phyloP scores from a whole-genome alignment of 2,888 invertebrate genomes.

The Agrotis clavis region DNA sequence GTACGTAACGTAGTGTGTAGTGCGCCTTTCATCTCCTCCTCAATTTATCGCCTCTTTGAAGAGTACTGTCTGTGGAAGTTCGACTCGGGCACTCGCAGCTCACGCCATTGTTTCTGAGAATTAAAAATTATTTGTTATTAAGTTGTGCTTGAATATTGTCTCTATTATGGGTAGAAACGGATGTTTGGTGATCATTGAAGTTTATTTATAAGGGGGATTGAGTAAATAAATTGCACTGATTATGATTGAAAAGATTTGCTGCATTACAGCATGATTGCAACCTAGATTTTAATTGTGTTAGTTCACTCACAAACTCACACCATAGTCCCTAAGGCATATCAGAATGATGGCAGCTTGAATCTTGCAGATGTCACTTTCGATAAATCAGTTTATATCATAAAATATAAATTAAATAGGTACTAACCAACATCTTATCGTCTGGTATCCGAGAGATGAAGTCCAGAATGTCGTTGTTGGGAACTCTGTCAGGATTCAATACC shows the following conservation, averaged over 20 bases:
- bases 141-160: not conserved
- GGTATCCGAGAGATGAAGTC: conserved; percentile 87
- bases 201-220: not conserved
- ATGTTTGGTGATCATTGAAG: not conserved
- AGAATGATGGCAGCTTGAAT: too few relatives aligned
- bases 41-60: conserved; percentile 59
- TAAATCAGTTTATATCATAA: too few relatives aligned
- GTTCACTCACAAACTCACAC: too few relatives aligned
- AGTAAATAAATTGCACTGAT: too few relatives aligned
- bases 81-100: conserved; percentile 85
- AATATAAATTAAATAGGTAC: conserved; percentile 38
- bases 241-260: too few relatives aligned
- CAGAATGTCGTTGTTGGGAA: conserved; percentile 86
- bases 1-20: conserved; percentile 39
- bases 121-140: not conserved
- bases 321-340: too few relatives aligned
- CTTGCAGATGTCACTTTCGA: too few relatives aligned
- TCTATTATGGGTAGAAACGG: not conserved
- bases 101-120: conserved; percentile 87
- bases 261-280: too few relatives aligned
- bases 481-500: conserved; percentile 80
- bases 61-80: conserved; percentile 68
- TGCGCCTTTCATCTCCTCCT: conserved; percentile 25
- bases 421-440: conserved; percentile 85
- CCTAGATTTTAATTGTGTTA: too few relatives aligned